phyloP scores from a whole-genome alignment of 2,113 vertebrate genomes.

The Rhinogobius similis region DNA sequence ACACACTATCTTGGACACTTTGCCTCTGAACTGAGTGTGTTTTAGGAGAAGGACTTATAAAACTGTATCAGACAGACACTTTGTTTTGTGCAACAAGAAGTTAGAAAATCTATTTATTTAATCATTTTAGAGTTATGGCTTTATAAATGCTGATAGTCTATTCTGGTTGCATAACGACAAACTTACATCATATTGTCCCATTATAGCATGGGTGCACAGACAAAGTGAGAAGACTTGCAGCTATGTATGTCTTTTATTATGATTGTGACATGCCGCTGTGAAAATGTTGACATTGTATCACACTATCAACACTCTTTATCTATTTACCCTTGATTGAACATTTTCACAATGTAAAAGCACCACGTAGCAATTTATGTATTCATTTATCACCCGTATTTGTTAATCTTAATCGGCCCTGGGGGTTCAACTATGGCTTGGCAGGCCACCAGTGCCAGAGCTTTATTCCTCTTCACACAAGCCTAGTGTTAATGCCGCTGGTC shows the following conservation, averaged over 20 bases:
- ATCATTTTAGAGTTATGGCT: neutral
- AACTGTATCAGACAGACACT: neutral
- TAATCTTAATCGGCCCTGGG: slow-evolving; percentile 68
- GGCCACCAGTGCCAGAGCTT: slow-evolving; percentile 83
- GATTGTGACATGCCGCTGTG: slow-evolving; percentile 35
- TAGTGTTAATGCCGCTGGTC: slow-evolving; percentile 83
- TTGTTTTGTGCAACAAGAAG: slow-evolving; percentile 15
- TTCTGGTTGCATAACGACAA: neutral
- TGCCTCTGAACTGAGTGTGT: slow-evolving; percentile 43
- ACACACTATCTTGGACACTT: slow-evolving; percentile 51
- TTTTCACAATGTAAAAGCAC: slow-evolving; percentile 21
- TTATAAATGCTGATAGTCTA: neutral
- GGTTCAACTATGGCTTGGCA: slow-evolving; percentile 72
- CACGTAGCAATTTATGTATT: slow-evolving; percentile 67
- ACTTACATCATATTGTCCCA: slow-evolving; percentile 28
- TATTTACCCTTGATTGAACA: slow-evolving; percentile 33
- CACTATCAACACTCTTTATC: slow-evolving; percentile 29
- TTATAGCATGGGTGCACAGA: slow-evolving; percentile 22
- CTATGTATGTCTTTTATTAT: slow-evolving; percentile 52
- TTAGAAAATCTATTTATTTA: neutral
- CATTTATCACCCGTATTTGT: slow-evolving; percentile 78
- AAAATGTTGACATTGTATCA: slow-evolving; percentile 35
- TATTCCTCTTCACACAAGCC: slow-evolving; percentile 81
- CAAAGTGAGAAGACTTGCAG: slow-evolving; percentile 61
- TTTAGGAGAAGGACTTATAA: slow-evolving; percentile 12